phyloP scores from a whole-genome alignment of 1,140 invertebrate species.

The Zaprionus vittiger region DNA sequence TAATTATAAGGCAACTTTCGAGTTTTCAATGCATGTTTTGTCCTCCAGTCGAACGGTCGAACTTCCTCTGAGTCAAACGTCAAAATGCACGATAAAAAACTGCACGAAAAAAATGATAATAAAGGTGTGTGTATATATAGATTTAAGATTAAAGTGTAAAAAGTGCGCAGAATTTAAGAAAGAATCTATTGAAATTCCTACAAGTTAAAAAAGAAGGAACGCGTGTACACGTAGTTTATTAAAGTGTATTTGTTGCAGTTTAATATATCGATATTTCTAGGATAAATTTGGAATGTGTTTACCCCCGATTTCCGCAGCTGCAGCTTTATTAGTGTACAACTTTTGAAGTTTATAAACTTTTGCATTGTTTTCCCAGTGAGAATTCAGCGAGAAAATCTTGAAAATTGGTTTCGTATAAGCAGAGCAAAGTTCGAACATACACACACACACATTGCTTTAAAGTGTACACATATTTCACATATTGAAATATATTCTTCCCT shows the following conservation, averaged over 20 bases:
- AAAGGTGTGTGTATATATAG: slow-evolving; percentile 44
- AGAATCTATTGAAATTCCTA: not conserved
- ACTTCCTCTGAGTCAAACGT: not conserved
- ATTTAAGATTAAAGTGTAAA: not conserved
- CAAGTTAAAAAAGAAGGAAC: not conserved
- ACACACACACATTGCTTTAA: not conserved
- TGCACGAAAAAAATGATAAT: slow-evolving; percentile 39
- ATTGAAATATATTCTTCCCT: not conserved
- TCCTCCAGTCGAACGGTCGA: slow-evolving; percentile 53
- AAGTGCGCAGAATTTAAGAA: not conserved
- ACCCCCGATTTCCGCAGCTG: not conserved
- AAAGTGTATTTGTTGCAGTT: not conserved
- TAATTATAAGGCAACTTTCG: slow-evolving; percentile 37
- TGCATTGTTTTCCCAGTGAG: slow-evolving; percentile 1
- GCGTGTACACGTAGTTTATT: not conserved
- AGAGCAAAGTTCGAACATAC: not conserved
- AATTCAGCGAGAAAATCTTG: not conserved
- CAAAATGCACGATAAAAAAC: slow-evolving; percentile 15
- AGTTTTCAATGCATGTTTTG: slow-evolving; percentile 58
- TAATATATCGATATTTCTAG: not conserved
- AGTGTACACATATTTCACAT: slow-evolving; percentile 6
- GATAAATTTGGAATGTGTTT: not conserved
- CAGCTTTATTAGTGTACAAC: not conserved
- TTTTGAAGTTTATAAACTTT: not conserved
- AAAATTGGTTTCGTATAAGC: slow-evolving; percentile 5